Base-by-base conservation (phyloP, 2,797 vertebrate genomes). In the Pipistrellus nathusii region DNA sequence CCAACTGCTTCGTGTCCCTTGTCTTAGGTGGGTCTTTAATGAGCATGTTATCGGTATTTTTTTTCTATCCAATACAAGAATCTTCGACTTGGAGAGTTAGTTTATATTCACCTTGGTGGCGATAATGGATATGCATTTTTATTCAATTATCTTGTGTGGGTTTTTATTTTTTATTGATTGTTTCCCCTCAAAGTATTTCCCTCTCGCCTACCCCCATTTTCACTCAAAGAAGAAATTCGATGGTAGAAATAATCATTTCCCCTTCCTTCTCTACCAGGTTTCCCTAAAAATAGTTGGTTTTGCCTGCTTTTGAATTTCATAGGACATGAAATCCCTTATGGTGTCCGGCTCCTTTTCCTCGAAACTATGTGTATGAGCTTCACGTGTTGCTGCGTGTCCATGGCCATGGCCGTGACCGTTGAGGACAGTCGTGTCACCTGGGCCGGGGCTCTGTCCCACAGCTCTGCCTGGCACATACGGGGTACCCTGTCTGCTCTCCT, bases 361-460 rank as follows among this genome's bases (percentile, higher is more conserved):
- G 3, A 4, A 32, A 20, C 9, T 6, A n/a, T 5, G 51, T 64
- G 80, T 8, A 25, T 35, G 62, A 57, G 82, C 7, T 69, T 35
- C 17, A 41, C 15, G 1, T 1, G 21, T 59, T 7, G 20, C 17
- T 44, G 1, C 0, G 0, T 55, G 21, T 7, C 57, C 21, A 3
- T 48, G 13, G 53, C 57, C 21, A 3, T 48, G 13, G 53, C 44
- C 14, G 20, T 18, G 21, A 38, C 38, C 38, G 5, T 38, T 4
- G 13, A 38, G 30, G 20, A 7, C 23, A 18, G 15, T 51, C 5
- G 48, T 51, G 48, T 51, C 1, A 15, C 48, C 6, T 53, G 51
- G 51, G 51, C 18, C 51, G 51, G 51, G 51, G 51, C 51, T 53
- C 18, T 53, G 30, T 53, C 8, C 18, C 8, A 1, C 30, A 51